Evolutionary conservation across 2,888 invertebrate species (phyloP), one percentile per base, ranked within the genome.

Genomic region (Xestia ashworthii): DNA sequence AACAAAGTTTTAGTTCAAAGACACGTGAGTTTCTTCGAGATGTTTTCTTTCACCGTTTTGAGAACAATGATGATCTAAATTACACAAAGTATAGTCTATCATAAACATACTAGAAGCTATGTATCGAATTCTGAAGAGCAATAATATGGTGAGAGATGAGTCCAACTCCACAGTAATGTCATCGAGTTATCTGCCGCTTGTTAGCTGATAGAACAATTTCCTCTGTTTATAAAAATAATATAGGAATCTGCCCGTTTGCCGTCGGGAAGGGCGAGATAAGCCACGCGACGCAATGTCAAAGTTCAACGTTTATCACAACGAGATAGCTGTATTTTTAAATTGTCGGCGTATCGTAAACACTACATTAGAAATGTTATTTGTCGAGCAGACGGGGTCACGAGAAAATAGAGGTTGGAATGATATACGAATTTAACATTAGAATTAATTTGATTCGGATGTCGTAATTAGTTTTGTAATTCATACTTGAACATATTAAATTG

Each of bases 211-310:
- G 41, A 80, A 76, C 76, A 80, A 64, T 86, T 88, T 83, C 78
- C 83, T 79, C 73, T 84, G 71, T 78, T 71, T 72, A 75, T 79
- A 73, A 79, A 82, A 50, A 83, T 74, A 53, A 62, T 71, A 64
- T 87, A 83, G 85, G 87, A 88, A 90, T 88, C 80, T 86, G 87
- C 78, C 88, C 74, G 79, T 74, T 81, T 80, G 88, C 80, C 78
- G 87, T 83, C 85, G 89, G 88, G 81, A 85, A 87, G 88, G 87
- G 80, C 53, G 80, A 87, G 92, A 94, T 94, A 94, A 90, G 89
- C 81, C 83, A 78, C 25, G 83, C 86, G 80, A 85, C 82, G 79
- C 82, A 89, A 88, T 91, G 94, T 91, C 92, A 94, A 92, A 94
- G 94, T 83, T 81, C 90, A 89, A 69, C 38, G 16, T 72, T 84